Base-by-base conservation (phyloP, 2,888 invertebrate genomes). In the Parochlus steinenii region DNA sequence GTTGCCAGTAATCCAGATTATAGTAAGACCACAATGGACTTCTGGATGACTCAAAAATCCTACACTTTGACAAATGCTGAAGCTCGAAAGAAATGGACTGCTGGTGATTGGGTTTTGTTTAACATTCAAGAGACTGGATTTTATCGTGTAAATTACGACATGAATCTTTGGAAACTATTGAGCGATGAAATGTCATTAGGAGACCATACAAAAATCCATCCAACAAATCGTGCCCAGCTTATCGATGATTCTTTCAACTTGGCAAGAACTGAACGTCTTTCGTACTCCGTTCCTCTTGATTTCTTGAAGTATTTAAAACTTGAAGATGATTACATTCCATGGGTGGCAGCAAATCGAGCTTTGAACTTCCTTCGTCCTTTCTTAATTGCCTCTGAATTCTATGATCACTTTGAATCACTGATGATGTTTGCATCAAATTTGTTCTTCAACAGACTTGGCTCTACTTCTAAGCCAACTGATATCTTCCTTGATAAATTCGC, bases 231-330 rank as follows among this genome's bases (percentile, higher is more conserved):
- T 27, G 83, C 79, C 0, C 78, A 83, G 39, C 47, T 75, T 5
- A 55, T 87, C 1, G 79, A 82, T 45, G 89, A 90, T 51, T 59
- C 74, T 4, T 66, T 74, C 41, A 69, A 67, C 42, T 53, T 75
- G 35, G 75, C 74, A 4, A 58, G 67, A 35, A 65, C 69, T 37
- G 69, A 69, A 18, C 54, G 65, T 22, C 52, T 74, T 37, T 61
- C 57, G 4, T 60, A 65, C 33, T 50, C 54, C 3, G 47, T 62
- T 4, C 55, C 69, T 1, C 54, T 75, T 15, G 60, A 63, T 32
- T 45, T 74, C 12, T 55, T 66, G 0, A 49, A 52, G 33, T 74
- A 74, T 46, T 37, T 86, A 40, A 57, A 61, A 36, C 58, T 62
- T 3, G 77, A 78, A 54, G 64, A 63, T 4, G 66, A 73, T 34